Conservation (phyloP, 35 echinoderm and acorn worm genomes). For the Nesometra sesokonis region DNA sequence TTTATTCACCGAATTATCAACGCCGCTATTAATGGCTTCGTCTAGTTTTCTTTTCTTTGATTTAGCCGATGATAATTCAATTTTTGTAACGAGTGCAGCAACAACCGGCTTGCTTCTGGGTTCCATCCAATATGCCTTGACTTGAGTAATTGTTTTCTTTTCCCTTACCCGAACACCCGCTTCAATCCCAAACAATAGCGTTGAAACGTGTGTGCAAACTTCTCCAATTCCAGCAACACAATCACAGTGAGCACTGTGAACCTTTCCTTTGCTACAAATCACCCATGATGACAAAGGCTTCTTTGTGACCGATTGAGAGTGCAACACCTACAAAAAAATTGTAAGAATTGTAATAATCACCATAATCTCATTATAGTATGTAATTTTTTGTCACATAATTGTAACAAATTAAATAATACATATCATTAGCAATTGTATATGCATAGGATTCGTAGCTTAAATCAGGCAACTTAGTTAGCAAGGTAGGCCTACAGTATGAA, state of each 20-base stretch:
- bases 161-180: slow-evolving; percentile 3
- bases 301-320: background rate
- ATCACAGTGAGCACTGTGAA: slow-evolving; percentile 17
- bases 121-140: slow-evolving; percentile 17
- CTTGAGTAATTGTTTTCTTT: slow-evolving; percentile 25
- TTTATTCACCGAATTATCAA: too few relatives aligned
- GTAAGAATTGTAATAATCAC: background rate
- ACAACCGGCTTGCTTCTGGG: slow-evolving; percentile 9
- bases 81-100: background rate
- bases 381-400: too few relatives aligned
- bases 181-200: slow-evolving; percentile 27
- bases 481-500: too few relatives aligned
- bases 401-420: too few relatives aligned
- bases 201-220: slow-evolving; percentile 19
- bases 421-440: too few relatives aligned
- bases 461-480: too few relatives aligned
- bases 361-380: background rate
- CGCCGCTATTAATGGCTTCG: too few relatives aligned
- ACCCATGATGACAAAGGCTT: slow-evolving; percentile 21
- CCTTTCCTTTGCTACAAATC: slow-evolving; percentile 21
- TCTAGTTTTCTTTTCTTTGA: slow-evolving; percentile 4
- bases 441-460: too few relatives aligned
- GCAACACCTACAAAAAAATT: background rate
- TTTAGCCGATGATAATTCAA: slow-evolving; percentile 37
- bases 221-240: slow-evolving; percentile 30